These are phyloP conservation scores for Erpetoichthys calabaricus DNA, from an alignment of 2,797 vertebrate genomes.

Conservation along the genomic window DNA sequence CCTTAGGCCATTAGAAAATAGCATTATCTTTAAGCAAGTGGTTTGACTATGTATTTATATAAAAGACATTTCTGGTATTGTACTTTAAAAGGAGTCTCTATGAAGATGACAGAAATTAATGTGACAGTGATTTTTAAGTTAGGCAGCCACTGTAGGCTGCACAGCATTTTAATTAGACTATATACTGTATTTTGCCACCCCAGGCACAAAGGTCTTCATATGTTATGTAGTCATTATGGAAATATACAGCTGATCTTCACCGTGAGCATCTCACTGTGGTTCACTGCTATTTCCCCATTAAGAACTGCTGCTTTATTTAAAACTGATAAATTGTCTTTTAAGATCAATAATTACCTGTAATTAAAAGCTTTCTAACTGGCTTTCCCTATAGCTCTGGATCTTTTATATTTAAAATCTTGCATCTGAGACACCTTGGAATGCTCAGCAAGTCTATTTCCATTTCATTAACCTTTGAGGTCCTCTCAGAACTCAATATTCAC, in stretches of 20 bases:
- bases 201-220: background rate
- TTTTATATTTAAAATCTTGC: background rate
- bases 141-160: too few relatives aligned
- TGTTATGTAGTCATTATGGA: background rate
- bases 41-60: too few relatives aligned
- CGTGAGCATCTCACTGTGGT: background rate
- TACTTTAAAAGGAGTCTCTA: too few relatives aligned
- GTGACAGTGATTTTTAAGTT: too few relatives aligned
- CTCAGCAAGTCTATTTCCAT: slow-evolving; percentile 1
- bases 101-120: too few relatives aligned
- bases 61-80: too few relatives aligned
- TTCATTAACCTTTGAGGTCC: slow-evolving; percentile 2
- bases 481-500: slow-evolving; percentile 3
- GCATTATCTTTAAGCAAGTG: too few relatives aligned
- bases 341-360: background rate
- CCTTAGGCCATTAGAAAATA: too few relatives aligned
- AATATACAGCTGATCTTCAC: background rate
- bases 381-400: background rate
- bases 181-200: too few relatives aligned
- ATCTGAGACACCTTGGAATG: slow-evolving; percentile 1
- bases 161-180: too few relatives aligned
- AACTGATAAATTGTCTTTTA: background rate
- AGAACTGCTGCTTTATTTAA: background rate
- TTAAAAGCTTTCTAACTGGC: background rate
- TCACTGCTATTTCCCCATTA: background rate